Percentiles rank a stretch among this genome's conserved stretches.
Evolutionary conservation across 2,888 invertebrate species (phyloP).

Genomic region (Ptychoptera contaminata): DNA sequence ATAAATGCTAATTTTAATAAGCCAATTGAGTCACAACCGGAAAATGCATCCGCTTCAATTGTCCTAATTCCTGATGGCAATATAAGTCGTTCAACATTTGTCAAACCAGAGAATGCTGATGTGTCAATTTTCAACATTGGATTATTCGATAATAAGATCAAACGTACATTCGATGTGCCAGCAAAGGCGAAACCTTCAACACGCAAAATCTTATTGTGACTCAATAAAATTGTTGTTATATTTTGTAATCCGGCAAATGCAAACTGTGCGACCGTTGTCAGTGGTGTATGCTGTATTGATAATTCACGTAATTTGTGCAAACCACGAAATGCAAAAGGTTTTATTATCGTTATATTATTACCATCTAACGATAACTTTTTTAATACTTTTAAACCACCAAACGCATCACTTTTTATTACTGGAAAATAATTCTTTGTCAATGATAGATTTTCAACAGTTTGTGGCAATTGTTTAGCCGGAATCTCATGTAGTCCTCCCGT

Average conservation of each 20-base stretch:
- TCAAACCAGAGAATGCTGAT: conserved; percentile 70
- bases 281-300: conserved; percentile 73
- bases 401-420: conserved; percentile 66
- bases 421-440: conserved; percentile 74
- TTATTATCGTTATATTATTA: conserved; percentile 70
- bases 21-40: conserved; percentile 67
- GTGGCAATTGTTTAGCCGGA: conserved; percentile 56
- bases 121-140: conserved; percentile 64
- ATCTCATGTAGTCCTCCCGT: conserved; percentile 68
- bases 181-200: conserved; percentile 70
- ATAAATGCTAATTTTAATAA: conserved; percentile 67
- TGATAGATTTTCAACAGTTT: conserved; percentile 68
- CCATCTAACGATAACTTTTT: conserved; percentile 72
- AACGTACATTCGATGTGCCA: conserved; percentile 67
- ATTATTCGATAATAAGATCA: conserved; percentile 72
- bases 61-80: conserved; percentile 63
- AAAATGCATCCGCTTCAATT: conserved; percentile 67
- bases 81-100: conserved; percentile 67
- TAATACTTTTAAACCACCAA: conserved; percentile 61
- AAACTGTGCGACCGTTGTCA: conserved; percentile 63
- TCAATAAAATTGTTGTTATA: conserved; percentile 51
- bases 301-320: conserved; percentile 60
- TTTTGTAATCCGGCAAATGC: conserved; percentile 75
- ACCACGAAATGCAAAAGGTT: conserved; percentile 75
- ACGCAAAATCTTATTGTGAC: conserved; percentile 53